These are phyloP conservation scores for Haplochromis burtoni DNA, from an alignment of 2,113 vertebrate genomes.

Conservation along the genomic window DNA sequence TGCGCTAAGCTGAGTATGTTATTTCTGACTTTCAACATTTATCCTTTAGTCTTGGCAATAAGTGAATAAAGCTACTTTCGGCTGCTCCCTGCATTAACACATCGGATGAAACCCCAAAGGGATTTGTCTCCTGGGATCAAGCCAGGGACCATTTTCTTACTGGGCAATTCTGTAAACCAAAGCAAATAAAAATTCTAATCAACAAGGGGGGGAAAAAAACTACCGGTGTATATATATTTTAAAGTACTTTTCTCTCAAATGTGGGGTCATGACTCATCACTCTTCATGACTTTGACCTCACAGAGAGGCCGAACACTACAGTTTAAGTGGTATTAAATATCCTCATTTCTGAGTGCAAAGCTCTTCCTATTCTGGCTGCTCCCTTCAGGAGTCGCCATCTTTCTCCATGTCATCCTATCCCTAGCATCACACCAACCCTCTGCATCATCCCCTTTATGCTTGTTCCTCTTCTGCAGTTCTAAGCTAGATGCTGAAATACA, in stretches of 20 bases:
- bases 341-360: neutral
- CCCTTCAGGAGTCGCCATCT: neutral
- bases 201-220: fast-evolving
- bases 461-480: neutral
- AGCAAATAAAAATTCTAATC: neutral
- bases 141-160: neutral
- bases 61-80: neutral
- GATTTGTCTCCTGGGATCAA: neutral
- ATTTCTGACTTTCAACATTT: neutral
- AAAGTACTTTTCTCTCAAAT: neutral
- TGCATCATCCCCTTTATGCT: neutral
- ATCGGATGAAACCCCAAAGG: neutral
- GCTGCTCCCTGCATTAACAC: neutral
- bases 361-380: neutral
- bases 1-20: neutral
- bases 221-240: neutral
- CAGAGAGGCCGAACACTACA: neutral
- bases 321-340: neutral
- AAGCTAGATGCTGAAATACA: neutral
- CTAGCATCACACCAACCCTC: neutral
- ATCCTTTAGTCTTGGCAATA: neutral
- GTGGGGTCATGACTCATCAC: neutral
- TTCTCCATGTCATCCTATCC: neutral
- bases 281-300: neutral
- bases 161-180: neutral